Evolutionary conservation across 2,797 vertebrate species (phyloP).

Genomic region (Oceanodroma leucorhoa): DNA sequence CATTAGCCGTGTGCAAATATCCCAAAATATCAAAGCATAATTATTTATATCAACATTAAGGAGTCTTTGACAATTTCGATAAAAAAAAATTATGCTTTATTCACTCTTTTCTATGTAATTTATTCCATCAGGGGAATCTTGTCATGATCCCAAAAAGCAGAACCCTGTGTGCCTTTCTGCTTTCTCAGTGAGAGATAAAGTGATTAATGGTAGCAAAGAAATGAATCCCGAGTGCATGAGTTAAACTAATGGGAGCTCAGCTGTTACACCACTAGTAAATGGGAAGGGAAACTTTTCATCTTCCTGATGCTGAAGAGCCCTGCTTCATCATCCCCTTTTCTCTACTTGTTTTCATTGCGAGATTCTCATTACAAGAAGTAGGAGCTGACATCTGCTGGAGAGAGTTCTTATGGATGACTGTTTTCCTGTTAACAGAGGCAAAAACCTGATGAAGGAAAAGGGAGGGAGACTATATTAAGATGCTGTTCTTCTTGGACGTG

Average conservation of each 20-base stretch:
- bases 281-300: slow-evolving; percentile 12
- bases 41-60: background rate
- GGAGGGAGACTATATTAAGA: background rate
- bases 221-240: background rate
- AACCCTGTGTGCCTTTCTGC: background rate
- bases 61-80: background rate
- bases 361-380: slow-evolving; percentile 35
- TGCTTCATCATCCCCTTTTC: slow-evolving; percentile 30
- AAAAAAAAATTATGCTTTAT: background rate
- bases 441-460: background rate
- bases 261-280: slow-evolving; percentile 12
- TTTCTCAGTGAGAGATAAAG: background rate
- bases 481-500: background rate
- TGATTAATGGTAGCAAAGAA: slow-evolving; percentile 30
- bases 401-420: slow-evolving; percentile 1
- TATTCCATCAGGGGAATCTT: background rate
- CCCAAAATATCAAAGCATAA: background rate
- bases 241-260: slow-evolving; percentile 25
- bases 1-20: background rate
- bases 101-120: background rate
- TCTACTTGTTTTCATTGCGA: slow-evolving; percentile 17
- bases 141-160: background rate
- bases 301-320: background rate
- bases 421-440: slow-evolving; percentile 1
- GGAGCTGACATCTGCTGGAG: slow-evolving; percentile 34